phyloP scores from a whole-genome alignment of 2,888 invertebrate species.

The Drosophila antonietae region DNA sequence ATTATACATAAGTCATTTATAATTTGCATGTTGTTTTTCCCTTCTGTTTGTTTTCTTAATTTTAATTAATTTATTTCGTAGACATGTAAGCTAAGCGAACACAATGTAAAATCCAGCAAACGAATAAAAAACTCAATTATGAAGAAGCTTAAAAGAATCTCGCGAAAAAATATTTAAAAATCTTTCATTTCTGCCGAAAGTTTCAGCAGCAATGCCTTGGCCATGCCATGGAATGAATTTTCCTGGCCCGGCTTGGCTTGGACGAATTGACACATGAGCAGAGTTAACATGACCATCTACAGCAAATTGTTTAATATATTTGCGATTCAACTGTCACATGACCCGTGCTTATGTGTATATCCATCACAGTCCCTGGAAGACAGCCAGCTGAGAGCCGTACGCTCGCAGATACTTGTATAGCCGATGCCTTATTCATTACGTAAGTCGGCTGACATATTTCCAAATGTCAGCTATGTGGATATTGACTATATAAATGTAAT shows the following conservation, averaged over 20 bases:
- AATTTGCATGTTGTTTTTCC: slow-evolving; percentile 57
- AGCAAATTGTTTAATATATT: slow-evolving; percentile 70
- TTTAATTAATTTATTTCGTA: slow-evolving; percentile 72
- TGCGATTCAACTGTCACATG: slow-evolving; percentile 69
- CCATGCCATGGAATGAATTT: slow-evolving; percentile 3
- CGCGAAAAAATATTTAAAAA: not conserved
- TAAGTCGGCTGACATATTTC: slow-evolving; percentile 67
- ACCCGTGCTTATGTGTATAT: slow-evolving; percentile 69
- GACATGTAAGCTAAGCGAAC: slow-evolving; percentile 32
- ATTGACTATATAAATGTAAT: slow-evolving; percentile 73
- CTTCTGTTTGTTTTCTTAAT: slow-evolving; percentile 74
- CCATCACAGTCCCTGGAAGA: slow-evolving; percentile 69
- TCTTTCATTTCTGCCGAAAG: slow-evolving; percentile 4
- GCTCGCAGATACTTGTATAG: not conserved
- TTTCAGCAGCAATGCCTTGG: not conserved
- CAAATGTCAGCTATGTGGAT: slow-evolving; percentile 61
- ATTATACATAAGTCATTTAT: slow-evolving; percentile 33
- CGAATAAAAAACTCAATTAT: slow-evolving; percentile 25
- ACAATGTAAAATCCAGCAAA: slow-evolving; percentile 40
- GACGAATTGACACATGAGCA: slow-evolving; percentile 69
- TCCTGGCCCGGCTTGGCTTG: not conserved
- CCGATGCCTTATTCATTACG: slow-evolving; percentile 68
- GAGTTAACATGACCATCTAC: slow-evolving; percentile 68
- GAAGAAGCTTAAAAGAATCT: not conserved
- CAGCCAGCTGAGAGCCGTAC: slow-evolving; percentile 16